A percentile compares a stretch with the other conserved stretches of the same genome.
Conservation (phyloP, 92 coral and sea anemone species). For the Parazoanthus darwini region DNA sequence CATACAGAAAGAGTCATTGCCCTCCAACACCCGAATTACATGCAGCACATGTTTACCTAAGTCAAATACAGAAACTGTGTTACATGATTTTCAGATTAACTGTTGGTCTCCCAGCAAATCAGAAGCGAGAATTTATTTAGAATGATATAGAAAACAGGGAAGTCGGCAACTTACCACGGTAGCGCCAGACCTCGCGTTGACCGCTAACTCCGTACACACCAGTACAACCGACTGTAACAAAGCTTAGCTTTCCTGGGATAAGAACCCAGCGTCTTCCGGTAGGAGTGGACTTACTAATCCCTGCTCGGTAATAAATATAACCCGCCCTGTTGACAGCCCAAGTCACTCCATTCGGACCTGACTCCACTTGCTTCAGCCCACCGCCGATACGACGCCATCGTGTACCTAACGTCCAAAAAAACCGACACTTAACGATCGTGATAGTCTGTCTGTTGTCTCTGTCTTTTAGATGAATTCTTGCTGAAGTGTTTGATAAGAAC, state of each 20-base stretch:
- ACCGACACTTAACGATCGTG: neutral
- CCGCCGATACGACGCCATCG: slow-evolving; percentile 9
- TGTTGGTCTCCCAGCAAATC: too few species aligned
- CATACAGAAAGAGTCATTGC: too few species aligned
- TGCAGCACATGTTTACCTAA: neutral
- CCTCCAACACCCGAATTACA: too few species aligned
- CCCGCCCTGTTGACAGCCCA: neutral
- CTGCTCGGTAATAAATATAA: neutral
- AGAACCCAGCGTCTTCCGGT: slow-evolving; percentile 1
- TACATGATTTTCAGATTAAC: neutral
- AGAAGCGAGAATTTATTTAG: neutral
- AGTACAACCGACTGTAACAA: slow-evolving; percentile 9
- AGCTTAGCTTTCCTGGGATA: neutral
- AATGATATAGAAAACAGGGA: neutral
- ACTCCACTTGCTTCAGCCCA: neutral
- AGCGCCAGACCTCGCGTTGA: neutral
- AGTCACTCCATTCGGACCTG: neutral
- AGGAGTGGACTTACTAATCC: neutral
- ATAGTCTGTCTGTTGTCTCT: neutral
- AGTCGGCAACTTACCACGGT: neutral
- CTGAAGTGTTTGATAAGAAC: neutral
- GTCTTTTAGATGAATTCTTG: neutral
- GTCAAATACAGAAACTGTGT: too few species aligned
- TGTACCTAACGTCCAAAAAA: neutral
- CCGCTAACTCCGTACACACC: slow-evolving; percentile 18